These are phyloP conservation scores for Pyrocoelia pectoralis DNA, from an alignment of 2,888 invertebrate species.

Conservation along the genomic window DNA sequence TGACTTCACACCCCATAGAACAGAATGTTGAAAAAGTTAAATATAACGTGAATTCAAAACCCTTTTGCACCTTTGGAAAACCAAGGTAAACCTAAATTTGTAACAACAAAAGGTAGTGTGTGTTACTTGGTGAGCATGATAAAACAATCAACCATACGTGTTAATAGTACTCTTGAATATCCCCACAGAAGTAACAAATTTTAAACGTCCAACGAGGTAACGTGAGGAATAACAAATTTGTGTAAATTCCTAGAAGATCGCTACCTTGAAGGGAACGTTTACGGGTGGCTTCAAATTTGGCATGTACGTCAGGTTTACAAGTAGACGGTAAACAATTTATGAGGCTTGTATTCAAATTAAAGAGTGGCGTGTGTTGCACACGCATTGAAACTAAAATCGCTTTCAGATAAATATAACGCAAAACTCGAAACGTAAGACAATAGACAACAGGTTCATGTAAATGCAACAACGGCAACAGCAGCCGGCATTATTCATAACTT, in stretches of 20 bases:
- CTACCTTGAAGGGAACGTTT: slow-evolving; percentile 29
- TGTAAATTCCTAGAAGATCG: slow-evolving; percentile 24
- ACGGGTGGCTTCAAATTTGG: slow-evolving; percentile 45
- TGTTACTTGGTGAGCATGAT: slow-evolving; percentile 16
- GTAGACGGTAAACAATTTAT: slow-evolving; percentile 41
- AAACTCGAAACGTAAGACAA: slow-evolving; percentile 36
- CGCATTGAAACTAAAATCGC: slow-evolving; percentile 20
- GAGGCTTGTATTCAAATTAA: slow-evolving; percentile 34
- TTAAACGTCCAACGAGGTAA: slow-evolving; percentile 16
- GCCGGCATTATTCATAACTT: slow-evolving; percentile 43
- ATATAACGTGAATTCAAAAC: no score
- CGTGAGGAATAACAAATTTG: slow-evolving; percentile 30
- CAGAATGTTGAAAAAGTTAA: no score
- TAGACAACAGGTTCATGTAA: slow-evolving; percentile 40
- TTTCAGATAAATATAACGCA: slow-evolving; percentile 28
- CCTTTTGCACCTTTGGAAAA: no score
- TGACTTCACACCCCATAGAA: no score
- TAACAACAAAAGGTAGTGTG: background rate
- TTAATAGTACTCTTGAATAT: slow-evolving; percentile 16
- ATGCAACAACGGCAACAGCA: slow-evolving; percentile 34
- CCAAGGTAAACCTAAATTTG: slow-evolving; percentile 1
- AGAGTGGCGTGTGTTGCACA: slow-evolving; percentile 25
- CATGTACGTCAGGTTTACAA: slow-evolving; percentile 44
- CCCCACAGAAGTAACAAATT: slow-evolving; percentile 22
- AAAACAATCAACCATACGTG: slow-evolving; percentile 20